These are phyloP conservation scores for Sesamia nonagrioides DNA, from an alignment of 1,140 invertebrate species.

Conservation along the genomic window DNA sequence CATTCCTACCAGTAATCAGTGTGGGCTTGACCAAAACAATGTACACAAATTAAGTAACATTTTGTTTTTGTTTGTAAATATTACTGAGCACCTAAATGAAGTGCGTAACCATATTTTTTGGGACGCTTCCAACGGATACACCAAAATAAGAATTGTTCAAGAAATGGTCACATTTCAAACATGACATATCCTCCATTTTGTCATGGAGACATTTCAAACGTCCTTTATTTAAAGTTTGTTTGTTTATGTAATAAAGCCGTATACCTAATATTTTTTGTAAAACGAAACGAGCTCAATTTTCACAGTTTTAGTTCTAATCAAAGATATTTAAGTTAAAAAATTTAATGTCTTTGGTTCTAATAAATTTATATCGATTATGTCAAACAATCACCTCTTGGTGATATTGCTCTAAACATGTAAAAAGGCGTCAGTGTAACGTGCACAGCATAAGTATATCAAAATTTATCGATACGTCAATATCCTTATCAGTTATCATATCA, in stretches of 20 bases:
- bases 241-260: neutral
- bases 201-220: neutral
- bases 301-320: too few species aligned
- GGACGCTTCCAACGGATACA: slow-evolving; percentile 58
- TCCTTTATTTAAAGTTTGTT: slow-evolving; percentile 4
- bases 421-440: neutral
- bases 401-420: slow-evolving; percentile 21
- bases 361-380: neutral
- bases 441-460: neutral
- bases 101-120: slow-evolving; percentile 50
- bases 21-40: neutral
- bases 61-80: slow-evolving; percentile 30
- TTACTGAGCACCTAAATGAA: slow-evolving; percentile 5
- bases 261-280: neutral
- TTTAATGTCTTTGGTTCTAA: too few species aligned
- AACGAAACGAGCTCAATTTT: too few species aligned
- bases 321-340: too few species aligned
- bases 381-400: neutral
- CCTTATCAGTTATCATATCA: slow-evolving; percentile 32
- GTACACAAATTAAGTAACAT: neutral
- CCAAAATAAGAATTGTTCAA: slow-evolving; percentile 52
- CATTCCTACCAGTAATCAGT: neutral
- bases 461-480: neutral
- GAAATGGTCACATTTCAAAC: neutral
- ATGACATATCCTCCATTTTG: too few species aligned